These are phyloP conservation scores for Plodia interpunctella DNA, from an alignment of 1,140 invertebrate species.

Conservation along the genomic window DNA sequence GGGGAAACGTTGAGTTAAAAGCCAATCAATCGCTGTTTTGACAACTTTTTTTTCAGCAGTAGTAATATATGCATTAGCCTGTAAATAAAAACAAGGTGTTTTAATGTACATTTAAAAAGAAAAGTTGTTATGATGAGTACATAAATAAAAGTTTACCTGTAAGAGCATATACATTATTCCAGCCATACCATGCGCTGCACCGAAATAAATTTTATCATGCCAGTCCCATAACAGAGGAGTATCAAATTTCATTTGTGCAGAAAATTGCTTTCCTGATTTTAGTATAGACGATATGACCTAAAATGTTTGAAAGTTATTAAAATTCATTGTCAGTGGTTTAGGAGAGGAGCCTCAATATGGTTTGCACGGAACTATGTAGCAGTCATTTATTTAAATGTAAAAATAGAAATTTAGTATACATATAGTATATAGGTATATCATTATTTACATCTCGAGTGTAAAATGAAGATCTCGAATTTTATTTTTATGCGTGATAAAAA, in stretches of 20 bases:
- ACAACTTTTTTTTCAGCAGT: slow-evolving; percentile 67
- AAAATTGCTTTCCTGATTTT: slow-evolving; percentile 80
- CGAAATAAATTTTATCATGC: slow-evolving; percentile 92
- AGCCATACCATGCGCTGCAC: slow-evolving; percentile 91
- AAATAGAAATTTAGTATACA: too few relatives aligned
- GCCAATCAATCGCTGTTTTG: slow-evolving; percentile 73
- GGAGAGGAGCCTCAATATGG: too few relatives aligned
- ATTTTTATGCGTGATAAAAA: too few relatives aligned
- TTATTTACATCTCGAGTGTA: too few relatives aligned
- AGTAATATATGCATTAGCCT: slow-evolving; percentile 78
- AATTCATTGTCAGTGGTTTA: too few relatives aligned
- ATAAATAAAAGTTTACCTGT: slow-evolving; percentile 81
- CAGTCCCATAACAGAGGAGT: slow-evolving; percentile 89
- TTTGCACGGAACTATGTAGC: too few relatives aligned
- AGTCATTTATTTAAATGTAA: too few relatives aligned
- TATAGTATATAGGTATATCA: too few relatives aligned
- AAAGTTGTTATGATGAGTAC: too few relatives aligned
- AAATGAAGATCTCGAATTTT: too few relatives aligned
- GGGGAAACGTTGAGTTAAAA: slow-evolving; percentile 56
- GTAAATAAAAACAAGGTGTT: slow-evolving; percentile 23
- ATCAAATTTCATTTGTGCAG: slow-evolving; percentile 65
- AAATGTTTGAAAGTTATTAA: too few relatives aligned
- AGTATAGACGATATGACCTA: slow-evolving; percentile 83
- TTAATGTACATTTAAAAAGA: neutral
- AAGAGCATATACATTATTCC: slow-evolving; percentile 91